Base-by-base conservation (phyloP, 2,113 vertebrate genomes). In the Heteronetta atricapilla region DNA sequence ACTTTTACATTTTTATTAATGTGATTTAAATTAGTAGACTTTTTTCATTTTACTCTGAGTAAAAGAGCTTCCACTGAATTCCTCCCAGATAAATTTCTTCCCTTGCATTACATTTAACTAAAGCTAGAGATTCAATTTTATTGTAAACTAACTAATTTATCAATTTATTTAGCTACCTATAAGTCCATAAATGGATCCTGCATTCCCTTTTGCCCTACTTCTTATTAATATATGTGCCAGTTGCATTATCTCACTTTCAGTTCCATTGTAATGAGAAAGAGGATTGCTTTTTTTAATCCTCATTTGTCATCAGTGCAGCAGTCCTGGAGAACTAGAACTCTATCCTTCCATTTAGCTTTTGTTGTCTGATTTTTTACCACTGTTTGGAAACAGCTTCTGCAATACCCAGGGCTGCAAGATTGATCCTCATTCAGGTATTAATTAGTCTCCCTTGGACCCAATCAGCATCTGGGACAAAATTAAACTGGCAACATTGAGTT, bases 351-450 rank as follows among this genome's bases (percentile, higher is more conserved):
- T 74, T 86, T 90, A 78, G 31, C 56, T 94, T 90, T 89, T 88
- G 77, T 60, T 46, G 52, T 42, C 42, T 84, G 42, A 78, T 78
- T 94, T 59, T 38, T 84, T 38, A 15, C 52, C 29, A 44, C 25
- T 60, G 20, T 83, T 93, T 90, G 80, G 42, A 83, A 95, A 86
- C 36, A 93, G 74, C 36, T 92, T 83, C 64, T 93, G 79, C 67
- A 74, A 40, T 67, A 82, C 63, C n/a, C 67, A 70, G 31, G 26
- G n/a, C 31, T 93, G 46, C 44, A 91, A 31, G 22, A 66, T 15
- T 25, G 36, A 77, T 84, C 60, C 52, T 38, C 6, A 31, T 48
- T 85, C 36, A 70, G 74, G 44, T 55, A 86, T 67, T 90, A 83
- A 50, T 53, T 23, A 44, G n/a, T 26, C 31, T 76, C 5, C 72